Percentiles rank a stretch among this genome's conserved stretches.
phyloP scores from a whole-genome alignment of 2,113 vertebrate species.

The Zapus hudsonius region DNA sequence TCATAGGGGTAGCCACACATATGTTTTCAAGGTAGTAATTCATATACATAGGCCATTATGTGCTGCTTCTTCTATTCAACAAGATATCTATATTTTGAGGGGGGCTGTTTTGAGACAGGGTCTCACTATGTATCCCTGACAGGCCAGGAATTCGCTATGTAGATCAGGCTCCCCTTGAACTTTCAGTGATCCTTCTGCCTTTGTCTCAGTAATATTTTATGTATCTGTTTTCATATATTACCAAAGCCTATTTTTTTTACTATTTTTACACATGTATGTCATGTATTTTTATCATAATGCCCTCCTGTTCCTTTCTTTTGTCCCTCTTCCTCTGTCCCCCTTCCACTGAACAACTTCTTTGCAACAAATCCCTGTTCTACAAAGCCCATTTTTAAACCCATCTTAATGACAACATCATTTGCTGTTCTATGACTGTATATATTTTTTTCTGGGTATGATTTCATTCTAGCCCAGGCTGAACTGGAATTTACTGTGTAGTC shows the following conservation, averaged over 20 bases:
- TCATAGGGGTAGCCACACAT: neutral
- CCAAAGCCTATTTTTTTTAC: neutral
- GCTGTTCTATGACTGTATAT: neutral
- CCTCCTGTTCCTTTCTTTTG: too few species aligned
- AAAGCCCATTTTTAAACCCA: neutral
- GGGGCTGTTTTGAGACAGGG: neutral
- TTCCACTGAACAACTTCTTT: too few species aligned
- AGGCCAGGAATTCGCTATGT: neutral
- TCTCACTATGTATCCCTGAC: neutral
- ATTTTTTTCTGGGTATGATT: too few species aligned
- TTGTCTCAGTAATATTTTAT: neutral
- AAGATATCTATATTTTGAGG: neutral
- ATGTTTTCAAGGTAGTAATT: constrained; percentile 41
- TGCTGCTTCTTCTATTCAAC: neutral
- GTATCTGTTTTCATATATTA: constrained; percentile 34
- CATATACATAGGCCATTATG: neutral
- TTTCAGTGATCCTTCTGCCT: neutral
- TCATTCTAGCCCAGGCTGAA: too few species aligned
- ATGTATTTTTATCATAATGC: too few species aligned
- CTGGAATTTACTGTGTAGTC: too few species aligned
- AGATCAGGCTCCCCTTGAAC: neutral
- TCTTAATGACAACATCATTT: constrained; percentile 40
- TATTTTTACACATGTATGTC: too few species aligned
- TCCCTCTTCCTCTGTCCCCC: too few species aligned
- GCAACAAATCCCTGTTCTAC: too few species aligned